phyloP scores from a whole-genome alignment of 2,797 vertebrate species.

The Erpetoichthys calabaricus region DNA sequence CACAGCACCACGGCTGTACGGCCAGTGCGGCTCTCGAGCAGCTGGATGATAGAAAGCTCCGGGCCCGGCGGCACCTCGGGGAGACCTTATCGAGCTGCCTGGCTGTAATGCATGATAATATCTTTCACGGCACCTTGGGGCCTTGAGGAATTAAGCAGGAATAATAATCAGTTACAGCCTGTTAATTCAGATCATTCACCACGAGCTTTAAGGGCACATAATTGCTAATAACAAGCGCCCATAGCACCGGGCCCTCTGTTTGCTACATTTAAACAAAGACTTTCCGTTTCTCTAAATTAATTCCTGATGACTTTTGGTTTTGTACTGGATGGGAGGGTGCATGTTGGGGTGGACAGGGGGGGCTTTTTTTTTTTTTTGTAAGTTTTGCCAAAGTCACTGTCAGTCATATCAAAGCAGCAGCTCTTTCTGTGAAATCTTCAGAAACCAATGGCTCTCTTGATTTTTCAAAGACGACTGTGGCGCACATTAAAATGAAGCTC shows the following conservation, averaged over 20 bases:
- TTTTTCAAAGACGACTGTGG: too few species aligned
- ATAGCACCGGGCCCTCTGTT: neutral
- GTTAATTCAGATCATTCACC: constrained; percentile 14
- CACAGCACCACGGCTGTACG: neutral
- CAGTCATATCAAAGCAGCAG: too few species aligned
- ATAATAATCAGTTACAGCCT: constrained; percentile 13
- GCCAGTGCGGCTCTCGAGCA: neutral
- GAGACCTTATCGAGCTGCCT: neutral
- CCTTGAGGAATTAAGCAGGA: constrained; percentile 8
- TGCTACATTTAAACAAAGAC: too few species aligned
- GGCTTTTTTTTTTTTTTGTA: too few species aligned
- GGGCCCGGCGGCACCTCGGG: neutral
- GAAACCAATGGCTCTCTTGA: too few species aligned
- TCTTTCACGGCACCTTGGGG: neutral
- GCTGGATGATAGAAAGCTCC: neutral
- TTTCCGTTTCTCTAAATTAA: neutral
- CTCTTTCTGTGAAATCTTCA: too few species aligned
- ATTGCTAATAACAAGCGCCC: constrained; percentile 14
- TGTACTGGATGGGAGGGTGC: too few species aligned
- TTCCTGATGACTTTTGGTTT: too few species aligned
- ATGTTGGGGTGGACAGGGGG: too few species aligned
- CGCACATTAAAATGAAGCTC: too few species aligned
- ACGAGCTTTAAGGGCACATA: constrained; percentile 14
- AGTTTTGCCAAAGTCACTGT: too few species aligned
- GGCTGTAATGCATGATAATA: constrained; percentile 13